Percentiles rank a stretch among this genome's conserved stretches.
phyloP scores from a whole-genome alignment of 2,113 vertebrate genomes.

The Pangasianodon hypophthalmus region DNA sequence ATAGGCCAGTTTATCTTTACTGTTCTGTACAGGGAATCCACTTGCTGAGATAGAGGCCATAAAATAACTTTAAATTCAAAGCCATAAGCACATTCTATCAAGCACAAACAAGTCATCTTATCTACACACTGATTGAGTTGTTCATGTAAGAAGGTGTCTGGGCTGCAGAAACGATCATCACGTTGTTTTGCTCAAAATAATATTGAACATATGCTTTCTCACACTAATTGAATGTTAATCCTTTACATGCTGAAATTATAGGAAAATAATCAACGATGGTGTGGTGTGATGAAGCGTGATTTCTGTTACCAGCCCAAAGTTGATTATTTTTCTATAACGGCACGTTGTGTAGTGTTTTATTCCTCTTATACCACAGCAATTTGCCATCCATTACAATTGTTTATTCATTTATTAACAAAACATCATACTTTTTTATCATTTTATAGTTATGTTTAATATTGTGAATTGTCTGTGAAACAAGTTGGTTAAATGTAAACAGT shows the following conservation, averaged over 20 bases:
- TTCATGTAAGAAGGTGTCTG: not conserved
- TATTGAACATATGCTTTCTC: not conserved
- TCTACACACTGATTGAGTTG: not conserved
- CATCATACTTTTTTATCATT: not conserved
- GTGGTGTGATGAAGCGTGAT: not conserved
- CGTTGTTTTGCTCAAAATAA: not conserved
- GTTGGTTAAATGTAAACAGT: not conserved
- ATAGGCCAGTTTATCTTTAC: slow-evolving; percentile 53
- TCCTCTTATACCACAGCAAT: not conserved
- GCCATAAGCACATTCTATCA: slow-evolving; percentile 10
- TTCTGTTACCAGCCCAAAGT: not conserved
- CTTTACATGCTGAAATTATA: not conserved
- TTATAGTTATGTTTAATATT: not conserved
- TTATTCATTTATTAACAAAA: not conserved
- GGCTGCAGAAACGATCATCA: not conserved
- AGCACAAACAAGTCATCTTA: not conserved
- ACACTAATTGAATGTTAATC: not conserved
- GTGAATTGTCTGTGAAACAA: not conserved
- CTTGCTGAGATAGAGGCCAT: slow-evolving; percentile 49
- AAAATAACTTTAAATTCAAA: slow-evolving; percentile 40
- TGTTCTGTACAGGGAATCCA: slow-evolving; percentile 35
- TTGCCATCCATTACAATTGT: not conserved
- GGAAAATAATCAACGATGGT: not conserved
- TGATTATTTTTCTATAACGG: not conserved
- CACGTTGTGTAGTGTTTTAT: not conserved